Percentiles rank a stretch among this genome's conserved stretches.
Evolutionary conservation across 2,888 invertebrate genomes (phyloP).

Genomic region (Tetanocera ferruginea): DNA sequence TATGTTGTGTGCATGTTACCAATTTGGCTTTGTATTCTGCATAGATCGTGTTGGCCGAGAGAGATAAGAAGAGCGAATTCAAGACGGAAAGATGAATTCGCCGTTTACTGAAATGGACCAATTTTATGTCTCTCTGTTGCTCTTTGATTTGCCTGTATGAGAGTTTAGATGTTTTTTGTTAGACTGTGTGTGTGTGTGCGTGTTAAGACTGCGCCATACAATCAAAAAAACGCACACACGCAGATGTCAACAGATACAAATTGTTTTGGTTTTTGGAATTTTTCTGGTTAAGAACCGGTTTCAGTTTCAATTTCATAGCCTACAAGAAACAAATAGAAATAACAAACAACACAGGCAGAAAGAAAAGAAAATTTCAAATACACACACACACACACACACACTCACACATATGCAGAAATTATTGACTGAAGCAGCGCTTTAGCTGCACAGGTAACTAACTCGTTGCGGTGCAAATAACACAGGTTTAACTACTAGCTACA

Average conservation of each 20-base stretch:
- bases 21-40: conserved; percentile 4
- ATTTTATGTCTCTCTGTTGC: background rate
- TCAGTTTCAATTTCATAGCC: conserved; percentile 47
- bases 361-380: conserved; percentile 14
- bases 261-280: conserved; percentile 33
- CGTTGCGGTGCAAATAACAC: conserved; percentile 41
- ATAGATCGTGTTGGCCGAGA: background rate
- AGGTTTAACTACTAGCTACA: conserved; percentile 46
- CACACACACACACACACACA: conserved; percentile 11
- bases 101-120: conserved; percentile 27
- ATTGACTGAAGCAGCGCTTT: background rate
- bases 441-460: conserved; percentile 23
- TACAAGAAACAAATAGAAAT: conserved; percentile 28
- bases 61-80: background rate
- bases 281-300: conserved; percentile 52
- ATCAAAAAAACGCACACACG: background rate
- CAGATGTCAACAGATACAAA: background rate
- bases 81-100: background rate
- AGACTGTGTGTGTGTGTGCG: background rate
- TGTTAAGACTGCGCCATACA: background rate
- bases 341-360: conserved; percentile 25
- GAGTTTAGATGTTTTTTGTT: background rate
- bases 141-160: background rate
- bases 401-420: background rate
- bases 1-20: conserved; percentile 34